Evolutionary conservation across 2,888 invertebrate genomes (phyloP), one percentile per base, ranked within the genome.

Genomic region (Hydrotaea cyrtoneurina): DNA sequence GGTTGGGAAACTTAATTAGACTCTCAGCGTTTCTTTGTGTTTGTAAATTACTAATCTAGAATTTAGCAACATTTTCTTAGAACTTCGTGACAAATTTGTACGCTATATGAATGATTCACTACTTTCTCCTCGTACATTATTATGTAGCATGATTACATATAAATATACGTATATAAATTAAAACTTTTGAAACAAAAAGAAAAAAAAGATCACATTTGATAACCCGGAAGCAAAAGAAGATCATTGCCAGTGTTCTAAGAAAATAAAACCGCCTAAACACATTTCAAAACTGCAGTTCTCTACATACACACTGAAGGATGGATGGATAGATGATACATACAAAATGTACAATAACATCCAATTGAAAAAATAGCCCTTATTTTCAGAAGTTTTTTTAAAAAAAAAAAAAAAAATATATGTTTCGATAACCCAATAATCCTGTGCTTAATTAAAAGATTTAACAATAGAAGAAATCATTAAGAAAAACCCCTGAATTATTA

Each of bases 401-500:
- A 3, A 23, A 15, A n/a, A n/a, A n/a, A n/a, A n/a, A n/a, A n/a
- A n/a, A n/a, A n/a, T n/a, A 43, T 66, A 43, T 36, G 36, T 59
- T 59, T 23, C 10, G 23, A 4, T 59, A 23, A 69, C 74, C 74
- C 74, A 62, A 59, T 62, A 59, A 59, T 74, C 74, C 74, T 23
- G 36, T 46, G 59, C 74, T 74, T 74, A 71, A 71, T 71, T 50
- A 64, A 39, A 39, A 53, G 21, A 74, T 59, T 66, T 69, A 73
- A 76, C 50, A 59, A 21, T 75, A 78, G 3, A 31, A 31, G 7
- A 84, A 74, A 69, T 66, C 55, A 77, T 57, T 36, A 71, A 75
- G 53, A 82, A 62, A 71, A 77, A 64, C 76, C 79, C 85, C 85
- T 85, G 85, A 82, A 80, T 82, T 69, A 69, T 62, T 62, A 62